phyloP scores from a whole-genome alignment of 2,888 invertebrate species.

The Morpho achilles region DNA sequence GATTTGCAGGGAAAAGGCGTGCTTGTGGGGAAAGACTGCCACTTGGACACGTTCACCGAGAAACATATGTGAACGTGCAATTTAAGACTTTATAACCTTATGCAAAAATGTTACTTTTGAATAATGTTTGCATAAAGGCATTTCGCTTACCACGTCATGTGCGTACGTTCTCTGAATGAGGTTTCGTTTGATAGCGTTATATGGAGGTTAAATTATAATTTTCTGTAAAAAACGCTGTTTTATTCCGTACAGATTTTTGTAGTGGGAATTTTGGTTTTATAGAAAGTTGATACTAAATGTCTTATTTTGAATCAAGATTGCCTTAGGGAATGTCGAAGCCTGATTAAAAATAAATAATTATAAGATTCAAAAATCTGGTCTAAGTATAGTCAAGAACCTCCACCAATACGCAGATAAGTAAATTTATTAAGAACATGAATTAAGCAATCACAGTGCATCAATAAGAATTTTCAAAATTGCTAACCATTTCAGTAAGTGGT shows the following conservation, averaged over 20 bases:
- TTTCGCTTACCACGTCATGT: slow-evolving; percentile 50
- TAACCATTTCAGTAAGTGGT: no score
- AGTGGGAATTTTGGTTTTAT: no score
- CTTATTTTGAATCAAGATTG: no score
- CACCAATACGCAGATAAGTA: no score
- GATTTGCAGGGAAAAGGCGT: slow-evolving; percentile 55
- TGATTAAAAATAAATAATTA: no score
- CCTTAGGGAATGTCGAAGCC: no score
- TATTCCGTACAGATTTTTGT: slow-evolving; percentile 17
- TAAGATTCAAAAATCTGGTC: no score
- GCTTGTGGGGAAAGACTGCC: slow-evolving; percentile 40
- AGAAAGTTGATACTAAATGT: no score
- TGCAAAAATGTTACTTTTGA: slow-evolving; percentile 7
- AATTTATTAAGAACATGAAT: no score
- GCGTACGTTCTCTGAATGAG: slow-evolving; percentile 70
- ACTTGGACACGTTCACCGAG: slow-evolving; percentile 65
- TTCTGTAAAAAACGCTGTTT: not conserved
- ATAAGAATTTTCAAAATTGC: no score
- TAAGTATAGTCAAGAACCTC: no score
- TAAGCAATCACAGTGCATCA: no score
- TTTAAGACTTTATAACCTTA: slow-evolving; percentile 6
- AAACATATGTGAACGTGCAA: slow-evolving; percentile 15
- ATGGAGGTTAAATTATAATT: slow-evolving; percentile 2
- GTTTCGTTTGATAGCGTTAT: slow-evolving; percentile 58
- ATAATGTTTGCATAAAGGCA: slow-evolving; percentile 10